phyloP scores from a whole-genome alignment of 2,113 vertebrate genomes.

The Leucosticte australis region DNA sequence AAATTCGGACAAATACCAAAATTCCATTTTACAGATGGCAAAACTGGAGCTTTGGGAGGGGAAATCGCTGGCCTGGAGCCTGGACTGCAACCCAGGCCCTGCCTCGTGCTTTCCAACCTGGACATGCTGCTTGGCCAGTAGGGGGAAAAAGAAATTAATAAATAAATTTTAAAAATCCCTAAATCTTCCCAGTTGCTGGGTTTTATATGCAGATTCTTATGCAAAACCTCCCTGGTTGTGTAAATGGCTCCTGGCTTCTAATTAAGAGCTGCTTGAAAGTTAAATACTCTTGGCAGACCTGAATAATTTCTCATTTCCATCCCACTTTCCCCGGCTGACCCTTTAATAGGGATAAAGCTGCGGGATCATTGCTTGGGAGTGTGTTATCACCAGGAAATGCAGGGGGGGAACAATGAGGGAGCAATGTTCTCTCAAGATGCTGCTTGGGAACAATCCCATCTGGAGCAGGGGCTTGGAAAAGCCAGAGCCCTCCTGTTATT shows the following conservation, averaged over 20 bases:
- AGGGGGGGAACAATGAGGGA: background rate
- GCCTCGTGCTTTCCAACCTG: background rate
- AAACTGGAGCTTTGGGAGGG: background rate
- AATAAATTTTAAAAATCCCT: background rate
- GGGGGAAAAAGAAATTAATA: background rate
- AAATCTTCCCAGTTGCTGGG: background rate
- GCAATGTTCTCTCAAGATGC: conserved; percentile 10
- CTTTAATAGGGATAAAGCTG: conserved; percentile 47
- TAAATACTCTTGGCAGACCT: conserved; percentile 43
- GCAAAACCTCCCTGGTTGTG: conserved; percentile 26
- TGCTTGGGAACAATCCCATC: background rate
- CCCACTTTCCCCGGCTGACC: conserved; percentile 41
- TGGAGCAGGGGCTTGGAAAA: background rate
- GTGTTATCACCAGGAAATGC: background rate
- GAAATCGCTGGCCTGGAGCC: background rate
- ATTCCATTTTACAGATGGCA: background rate
- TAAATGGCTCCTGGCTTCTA: conserved; percentile 52
- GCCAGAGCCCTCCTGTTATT: background rate
- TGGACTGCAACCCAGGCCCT: background rate
- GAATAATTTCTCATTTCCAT: conserved; percentile 44
- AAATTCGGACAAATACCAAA: fast-evolving
- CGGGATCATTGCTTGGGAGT: background rate
- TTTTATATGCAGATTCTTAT: conserved; percentile 12
- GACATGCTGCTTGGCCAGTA: background rate
- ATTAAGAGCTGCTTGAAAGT: conserved; percentile 57